phyloP scores from a whole-genome alignment of 2,888 invertebrate species.

The Dorcus parallelipipedus region DNA sequence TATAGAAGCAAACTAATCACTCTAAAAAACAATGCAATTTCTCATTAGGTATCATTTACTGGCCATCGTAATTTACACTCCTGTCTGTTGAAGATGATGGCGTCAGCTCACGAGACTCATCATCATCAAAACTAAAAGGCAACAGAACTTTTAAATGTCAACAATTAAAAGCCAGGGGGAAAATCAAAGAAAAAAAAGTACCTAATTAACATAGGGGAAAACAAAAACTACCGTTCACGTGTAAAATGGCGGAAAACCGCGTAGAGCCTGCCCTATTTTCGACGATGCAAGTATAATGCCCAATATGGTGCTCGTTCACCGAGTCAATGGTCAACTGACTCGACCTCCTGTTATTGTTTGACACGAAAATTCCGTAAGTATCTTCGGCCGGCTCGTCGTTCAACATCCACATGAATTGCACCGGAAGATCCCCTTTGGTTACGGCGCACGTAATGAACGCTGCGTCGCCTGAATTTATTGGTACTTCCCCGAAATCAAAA shows the following conservation, averaged over 20 bases:
- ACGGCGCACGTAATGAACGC: conserved; percentile 66
- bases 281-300: conserved; percentile 75
- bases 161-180: not conserved
- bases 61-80: no score
- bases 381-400: conserved; percentile 24
- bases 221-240: conserved; percentile 63
- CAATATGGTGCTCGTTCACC: conserved; percentile 68
- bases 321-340: conserved; percentile 67
- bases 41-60: no score
- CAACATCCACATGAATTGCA: conserved; percentile 67
- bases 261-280: conserved; percentile 68
- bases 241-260: conserved; percentile 64
- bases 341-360: conserved; percentile 53
- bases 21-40: not conserved
- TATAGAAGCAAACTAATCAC: no score
- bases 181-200: not conserved
- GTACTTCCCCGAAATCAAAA: conserved; percentile 53
- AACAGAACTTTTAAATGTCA: not conserved
- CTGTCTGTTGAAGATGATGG: no score
- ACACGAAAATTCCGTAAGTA: conserved; percentile 43
- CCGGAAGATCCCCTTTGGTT: conserved; percentile 71
- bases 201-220: not conserved
- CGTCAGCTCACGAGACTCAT: no score
- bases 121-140: no score
- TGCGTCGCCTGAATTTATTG: conserved; percentile 66